Base-by-base conservation (phyloP, 2,113 vertebrate species). In the human region DNA sequence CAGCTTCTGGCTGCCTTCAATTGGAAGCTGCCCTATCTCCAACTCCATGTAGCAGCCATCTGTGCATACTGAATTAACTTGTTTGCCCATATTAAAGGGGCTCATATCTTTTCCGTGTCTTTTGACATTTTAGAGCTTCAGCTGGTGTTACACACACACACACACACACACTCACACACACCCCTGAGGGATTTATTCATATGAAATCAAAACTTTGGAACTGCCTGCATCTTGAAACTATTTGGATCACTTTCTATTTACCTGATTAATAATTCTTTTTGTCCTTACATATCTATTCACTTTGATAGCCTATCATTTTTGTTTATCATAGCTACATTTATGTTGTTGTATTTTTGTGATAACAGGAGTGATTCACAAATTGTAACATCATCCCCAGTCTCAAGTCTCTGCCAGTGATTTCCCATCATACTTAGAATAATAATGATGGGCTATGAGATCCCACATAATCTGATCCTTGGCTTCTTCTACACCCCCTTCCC, bases 101-200 rank as follows among this genome's bases (percentile, higher is more conserved):
- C 45, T 70, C 43, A 55, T 72, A 89, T 96, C 79, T 32, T 93
- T 83, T 89, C 30, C 50, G 43, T 88, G 64, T 82, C 61, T 95
- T 97, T 40, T 93, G 86, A 93, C 50, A 93, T 92, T 96, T 90
- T 80, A 83, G 55, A 30, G 38, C 32, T 95, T 95, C 22, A 64
- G 43, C 82, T 88, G 55, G 27, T 59, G 52, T 90, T 78, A 55
- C 61, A 73, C 48, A 55, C 50, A 88, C 17, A 50, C 73, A 94
- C 59, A 73, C 40, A 52, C 2, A 59, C 35, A 64, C 38, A 52
- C 40, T 79, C 16, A 43, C 73, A 25, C 1, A 61, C n/a, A 81
- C 50, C 32, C 25, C 70, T 79, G 16, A 85, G 87, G 43, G 45
- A 82, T 97, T 87, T 90, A 83, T 83, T 94, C 40, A 66, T 20